Conservation (phyloP, 2,113 vertebrate species). For the Arvicanthis niloticus region DNA sequence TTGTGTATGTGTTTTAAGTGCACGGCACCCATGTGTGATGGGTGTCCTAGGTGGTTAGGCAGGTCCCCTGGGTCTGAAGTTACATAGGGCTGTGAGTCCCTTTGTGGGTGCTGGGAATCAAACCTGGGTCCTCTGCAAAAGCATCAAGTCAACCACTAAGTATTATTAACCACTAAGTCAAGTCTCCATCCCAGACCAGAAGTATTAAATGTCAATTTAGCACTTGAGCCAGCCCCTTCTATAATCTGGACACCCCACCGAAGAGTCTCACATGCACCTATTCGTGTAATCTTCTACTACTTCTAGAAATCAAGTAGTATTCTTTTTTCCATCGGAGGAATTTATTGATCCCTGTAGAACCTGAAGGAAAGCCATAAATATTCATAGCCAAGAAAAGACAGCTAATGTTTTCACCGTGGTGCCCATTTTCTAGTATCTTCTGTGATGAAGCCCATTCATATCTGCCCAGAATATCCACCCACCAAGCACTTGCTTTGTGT, state of each 20-base stretch:
- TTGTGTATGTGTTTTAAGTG: not conserved
- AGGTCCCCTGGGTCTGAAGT: not conserved
- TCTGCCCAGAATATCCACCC: not conserved
- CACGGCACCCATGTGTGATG: not conserved
- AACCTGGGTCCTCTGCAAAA: not conserved
- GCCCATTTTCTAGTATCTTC: not conserved
- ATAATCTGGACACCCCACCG: not conserved
- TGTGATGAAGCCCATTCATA: not conserved
- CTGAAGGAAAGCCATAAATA: not conserved
- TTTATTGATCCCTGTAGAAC: conserved; percentile 48
- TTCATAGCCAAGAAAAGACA: not conserved
- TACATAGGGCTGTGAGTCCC: not conserved
- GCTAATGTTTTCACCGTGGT: not conserved
- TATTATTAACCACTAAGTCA: not conserved
- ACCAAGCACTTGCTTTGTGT: not conserved
- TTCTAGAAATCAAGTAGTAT: not conserved
- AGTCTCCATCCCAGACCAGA: not conserved
- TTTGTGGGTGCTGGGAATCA: not conserved
- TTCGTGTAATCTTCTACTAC: not conserved
- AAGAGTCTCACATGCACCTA: not conserved
- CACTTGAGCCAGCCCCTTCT: not conserved
- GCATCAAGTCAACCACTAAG: too few species aligned
- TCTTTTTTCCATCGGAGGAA: conserved; percentile 41
- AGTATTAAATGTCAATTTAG: not conserved
- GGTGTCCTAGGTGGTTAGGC: not conserved